Base-by-base conservation (phyloP, 2,888 invertebrate genomes). In the Sarcophaga subvicina region DNA sequence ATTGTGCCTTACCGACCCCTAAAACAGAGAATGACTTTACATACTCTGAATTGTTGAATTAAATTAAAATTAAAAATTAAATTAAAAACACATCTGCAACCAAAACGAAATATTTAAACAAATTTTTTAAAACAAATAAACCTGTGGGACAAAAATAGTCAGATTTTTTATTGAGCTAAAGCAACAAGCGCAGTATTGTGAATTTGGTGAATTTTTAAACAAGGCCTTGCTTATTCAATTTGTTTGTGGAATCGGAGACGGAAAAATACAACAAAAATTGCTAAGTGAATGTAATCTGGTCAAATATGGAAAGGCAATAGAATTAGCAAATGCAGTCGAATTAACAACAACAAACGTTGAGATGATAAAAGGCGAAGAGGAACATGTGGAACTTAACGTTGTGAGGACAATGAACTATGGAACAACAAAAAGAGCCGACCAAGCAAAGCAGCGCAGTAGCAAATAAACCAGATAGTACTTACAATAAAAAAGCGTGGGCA, bases 61-160 rank as follows among this genome's bases (percentile, higher is more conserved):
- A 22, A 22, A 22, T 22, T 22, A 22, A 22, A 22, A 22, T 22
- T 22, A 22, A 22, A 22, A 22, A 22, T 22, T 22, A 75, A 69
- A 76, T 63, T 76, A 47, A 37, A 69, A 45, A 69, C 54, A 45
- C 76, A 81, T 81, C 69, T 81, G 49, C 75, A 81, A 62, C 81
- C 81, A 22, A 75, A 81, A 67, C 64, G 59, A 64, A 81, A 75
- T 62, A 81, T 75, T 25, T 14, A 67, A 81, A 80, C 14, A 73
- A 64, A 54, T 73, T 80, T 47, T 73, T 73, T 66, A 80, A 73
- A 37, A 62, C 54, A 49, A 49, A 10, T 49, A 49, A 12, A 49
- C 6, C 49, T 49, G 49, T 49, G 49, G 49, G 49, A 2, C 64
- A 80, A 73, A 66, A 47, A 14, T 25, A 67, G 27, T 49, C 54